phyloP scores from a whole-genome alignment of 2,797 vertebrate genomes.

The Enteromius argenteus region DNA sequence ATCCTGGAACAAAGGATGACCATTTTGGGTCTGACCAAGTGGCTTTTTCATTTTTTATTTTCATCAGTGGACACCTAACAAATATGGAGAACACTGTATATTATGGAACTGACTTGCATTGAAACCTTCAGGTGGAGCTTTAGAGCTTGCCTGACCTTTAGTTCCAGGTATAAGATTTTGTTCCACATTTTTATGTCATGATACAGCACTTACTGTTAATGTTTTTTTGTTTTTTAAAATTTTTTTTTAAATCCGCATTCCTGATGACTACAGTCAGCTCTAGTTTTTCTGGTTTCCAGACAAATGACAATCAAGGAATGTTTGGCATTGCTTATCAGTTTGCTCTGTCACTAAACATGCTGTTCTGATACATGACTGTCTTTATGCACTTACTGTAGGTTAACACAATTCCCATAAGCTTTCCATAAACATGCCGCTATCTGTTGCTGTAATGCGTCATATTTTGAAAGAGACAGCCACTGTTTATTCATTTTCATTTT shows the following conservation, averaged over 20 bases:
- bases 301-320: neutral
- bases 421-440: neutral
- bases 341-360: neutral
- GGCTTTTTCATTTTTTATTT: neutral
- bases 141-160: neutral
- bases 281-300: conserved; percentile 20
- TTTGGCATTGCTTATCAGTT: conserved; percentile 1
- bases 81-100: neutral
- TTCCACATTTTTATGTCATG: neutral
- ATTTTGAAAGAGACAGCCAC: neutral
- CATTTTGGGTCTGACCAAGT: neutral
- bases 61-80: neutral
- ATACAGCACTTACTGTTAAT: neutral
- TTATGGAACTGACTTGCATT: neutral
- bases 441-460: neutral
- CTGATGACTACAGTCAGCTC: neutral
- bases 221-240: neutral
- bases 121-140: neutral
- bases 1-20: neutral
- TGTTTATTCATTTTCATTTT: neutral
- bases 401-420: neutral
- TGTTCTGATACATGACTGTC: neutral
- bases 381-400: neutral
- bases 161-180: neutral
- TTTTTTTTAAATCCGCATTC: conserved; percentile 22